Evolutionary conservation across 2,888 invertebrate genomes (phyloP).

Genomic region (Silvanus unidentatus): DNA sequence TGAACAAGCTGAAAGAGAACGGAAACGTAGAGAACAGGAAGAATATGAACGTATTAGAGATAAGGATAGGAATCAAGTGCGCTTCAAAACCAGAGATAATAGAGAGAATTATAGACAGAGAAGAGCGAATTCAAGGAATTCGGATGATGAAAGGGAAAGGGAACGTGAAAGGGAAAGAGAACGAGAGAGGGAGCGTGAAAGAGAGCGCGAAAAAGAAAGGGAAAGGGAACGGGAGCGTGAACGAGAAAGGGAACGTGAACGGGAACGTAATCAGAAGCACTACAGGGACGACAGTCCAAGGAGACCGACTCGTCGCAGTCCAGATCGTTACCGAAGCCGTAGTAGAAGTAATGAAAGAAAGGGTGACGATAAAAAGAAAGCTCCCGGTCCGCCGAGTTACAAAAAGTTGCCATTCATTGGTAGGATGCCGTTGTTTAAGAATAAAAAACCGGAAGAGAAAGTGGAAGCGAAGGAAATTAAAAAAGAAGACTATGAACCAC

Average conservation of each 20-base stretch:
- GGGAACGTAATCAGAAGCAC: conserved; percentile 21
- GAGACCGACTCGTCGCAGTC: neutral
- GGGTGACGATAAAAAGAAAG: conserved; percentile 32
- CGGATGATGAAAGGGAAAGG: conserved; percentile 22
- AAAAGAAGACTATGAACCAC: conserved; percentile 45
- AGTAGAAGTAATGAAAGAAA: conserved; percentile 14
- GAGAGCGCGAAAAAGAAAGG: conserved; percentile 18
- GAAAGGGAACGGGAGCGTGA: conserved; percentile 20
- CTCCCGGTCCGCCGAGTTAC: conserved; percentile 47
- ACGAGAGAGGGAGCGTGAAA: neutral
- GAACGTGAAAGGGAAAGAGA: conserved; percentile 20
- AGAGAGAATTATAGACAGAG: conserved; percentile 29
- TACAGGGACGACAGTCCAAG: conserved; percentile 5
- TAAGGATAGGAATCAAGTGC: conserved; percentile 37
- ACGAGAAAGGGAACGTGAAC: conserved; percentile 14
- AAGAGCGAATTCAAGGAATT: conserved; percentile 39
- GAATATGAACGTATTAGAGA: conserved; percentile 38
- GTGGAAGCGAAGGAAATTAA: conserved; percentile 49
- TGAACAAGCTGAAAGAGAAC: conserved; percentile 33
- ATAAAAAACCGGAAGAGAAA: conserved; percentile 48
- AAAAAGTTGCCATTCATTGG: conserved; percentile 81
- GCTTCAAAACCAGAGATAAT: conserved; percentile 44
- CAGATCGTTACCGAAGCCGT: conserved; percentile 1
- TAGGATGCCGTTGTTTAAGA: conserved; percentile 74
- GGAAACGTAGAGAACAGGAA: conserved; percentile 37